A percentile compares a stretch with the other conserved stretches of the same genome.
Evolutionary conservation across 2,888 invertebrate species (phyloP).

Genomic region (Hetaerina titia): DNA sequence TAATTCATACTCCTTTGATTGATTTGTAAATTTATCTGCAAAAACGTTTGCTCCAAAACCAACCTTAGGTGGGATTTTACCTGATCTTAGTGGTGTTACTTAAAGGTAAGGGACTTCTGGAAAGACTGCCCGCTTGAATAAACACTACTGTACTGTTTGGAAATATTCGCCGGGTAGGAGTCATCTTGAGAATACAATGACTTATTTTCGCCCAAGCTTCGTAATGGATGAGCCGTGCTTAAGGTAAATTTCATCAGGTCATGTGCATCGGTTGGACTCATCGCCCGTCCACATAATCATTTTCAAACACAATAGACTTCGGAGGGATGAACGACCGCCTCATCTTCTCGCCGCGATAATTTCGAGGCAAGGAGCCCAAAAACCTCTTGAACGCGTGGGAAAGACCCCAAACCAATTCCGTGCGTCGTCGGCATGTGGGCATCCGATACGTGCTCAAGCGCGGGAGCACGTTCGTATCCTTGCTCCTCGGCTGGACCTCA

Average conservation of each 20-base stretch:
- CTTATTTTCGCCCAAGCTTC: not conserved
- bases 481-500: not conserved
- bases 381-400: not conserved
- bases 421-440: not conserved
- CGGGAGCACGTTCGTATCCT: not conserved
- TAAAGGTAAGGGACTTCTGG: too few species aligned
- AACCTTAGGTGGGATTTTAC: too few species aligned
- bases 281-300: not conserved
- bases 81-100: too few species aligned
- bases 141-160: too few species aligned
- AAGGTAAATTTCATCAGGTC: not conserved
- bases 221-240: not conserved
- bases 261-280: not conserved
- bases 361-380: not conserved
- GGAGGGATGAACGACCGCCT: not conserved
- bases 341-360: not conserved
- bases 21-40: too few species aligned
- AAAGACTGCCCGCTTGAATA: too few species aligned
- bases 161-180: too few species aligned
- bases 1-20: too few species aligned
- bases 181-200: too few species aligned
- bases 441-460: not conserved
- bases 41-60: too few species aligned
- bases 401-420: not conserved
- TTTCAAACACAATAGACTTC: not conserved